Evolutionary conservation across 1,140 invertebrate genomes (phyloP).

Genomic region (Cardiocondyla obscurior): DNA sequence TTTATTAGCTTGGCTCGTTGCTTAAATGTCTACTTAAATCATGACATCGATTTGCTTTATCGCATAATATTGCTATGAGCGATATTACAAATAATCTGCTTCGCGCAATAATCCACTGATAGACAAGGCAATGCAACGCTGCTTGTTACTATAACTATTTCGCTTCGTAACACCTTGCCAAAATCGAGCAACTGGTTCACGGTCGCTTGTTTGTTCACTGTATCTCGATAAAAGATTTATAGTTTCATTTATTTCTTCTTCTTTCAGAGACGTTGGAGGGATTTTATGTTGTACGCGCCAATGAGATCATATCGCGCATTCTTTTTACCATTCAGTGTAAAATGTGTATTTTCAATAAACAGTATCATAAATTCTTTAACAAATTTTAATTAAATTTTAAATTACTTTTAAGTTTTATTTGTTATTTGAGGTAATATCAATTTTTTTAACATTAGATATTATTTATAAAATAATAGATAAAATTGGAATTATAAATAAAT

Average conservation of each 20-base stretch:
- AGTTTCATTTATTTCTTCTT: constrained; percentile 64
- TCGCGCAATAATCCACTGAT: constrained; percentile 36
- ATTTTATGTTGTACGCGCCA: constrained; percentile 32
- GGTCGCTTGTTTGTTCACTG: constrained; percentile 22
- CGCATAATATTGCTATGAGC: constrained; percentile 12
- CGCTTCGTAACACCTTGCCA: constrained; percentile 67
- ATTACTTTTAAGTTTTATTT: background rate
- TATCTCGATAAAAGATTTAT: constrained; percentile 50
- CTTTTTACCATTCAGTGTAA: constrained; percentile 71
- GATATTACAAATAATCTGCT: constrained; percentile 45
- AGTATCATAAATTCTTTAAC: constrained; percentile 47
- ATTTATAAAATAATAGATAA: background rate
- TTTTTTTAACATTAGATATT: background rate
- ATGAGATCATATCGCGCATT: constrained; percentile 40
- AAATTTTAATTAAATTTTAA: background rate
- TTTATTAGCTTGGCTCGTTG: constrained; percentile 10
- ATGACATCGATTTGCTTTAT: constrained; percentile 33
- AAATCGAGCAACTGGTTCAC: constrained; percentile 49
- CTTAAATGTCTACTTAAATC: constrained; percentile 11
- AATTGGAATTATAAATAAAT: background rate
- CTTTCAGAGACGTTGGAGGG: constrained; percentile 73
- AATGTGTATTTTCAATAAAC: constrained; percentile 79
- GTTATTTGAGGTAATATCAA: background rate
- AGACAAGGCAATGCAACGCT: constrained; percentile 22
- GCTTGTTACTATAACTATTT: constrained; percentile 61